Base-by-base conservation (phyloP, 1,140 invertebrate species). In the Eumaeus atala region DNA sequence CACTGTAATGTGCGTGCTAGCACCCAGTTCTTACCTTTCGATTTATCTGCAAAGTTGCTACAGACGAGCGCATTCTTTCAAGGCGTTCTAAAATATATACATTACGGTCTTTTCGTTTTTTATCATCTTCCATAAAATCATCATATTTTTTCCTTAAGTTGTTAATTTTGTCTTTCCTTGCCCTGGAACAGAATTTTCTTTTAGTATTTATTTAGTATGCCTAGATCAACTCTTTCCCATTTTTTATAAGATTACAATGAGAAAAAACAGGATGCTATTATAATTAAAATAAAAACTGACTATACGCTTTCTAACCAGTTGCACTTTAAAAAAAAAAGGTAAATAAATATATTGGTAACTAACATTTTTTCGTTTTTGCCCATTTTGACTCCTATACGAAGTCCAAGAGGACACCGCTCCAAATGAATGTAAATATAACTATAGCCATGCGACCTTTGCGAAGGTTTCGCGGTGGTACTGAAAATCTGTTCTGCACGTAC, bases 61-160 rank as follows among this genome's bases (percentile, higher is more conserved):
- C 62, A 44, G 54, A 61, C 10, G 63, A 67, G 3, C 77, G 70
- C 64, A 87, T 78, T 62, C 76, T 80, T 49, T 87, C 79, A 2
- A 87, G 67, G 17, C 61, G 71, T 21, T 66, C 74, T 57, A 87
- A 59, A 55, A 87, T 87, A 48, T 72, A 80, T 55, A 79, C 73
- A 71, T 87, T 87, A 21, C 84, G 58, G 48, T 81, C 72, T 65
- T 71, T 84, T 9, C 84, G 70, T 58, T 74, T 82, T 52, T 75
- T 82, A 59, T 87, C 84, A 54, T 87, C 81, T 64, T 87, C 81
- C 9, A 87, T 56, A 64, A 82, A 84, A 36, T 74, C 72, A 34
- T 84, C 81, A 66, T 81, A 87, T 61, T 81, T 72, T 65, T 84
- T 84, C 58, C 78, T 70, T 28, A 87, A 18, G n/a, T 67, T 60